A percentile compares a stretch with the other conserved stretches of the same genome.
Conservation (phyloP, 2,888 invertebrate species). For the Andrena bucephala region DNA sequence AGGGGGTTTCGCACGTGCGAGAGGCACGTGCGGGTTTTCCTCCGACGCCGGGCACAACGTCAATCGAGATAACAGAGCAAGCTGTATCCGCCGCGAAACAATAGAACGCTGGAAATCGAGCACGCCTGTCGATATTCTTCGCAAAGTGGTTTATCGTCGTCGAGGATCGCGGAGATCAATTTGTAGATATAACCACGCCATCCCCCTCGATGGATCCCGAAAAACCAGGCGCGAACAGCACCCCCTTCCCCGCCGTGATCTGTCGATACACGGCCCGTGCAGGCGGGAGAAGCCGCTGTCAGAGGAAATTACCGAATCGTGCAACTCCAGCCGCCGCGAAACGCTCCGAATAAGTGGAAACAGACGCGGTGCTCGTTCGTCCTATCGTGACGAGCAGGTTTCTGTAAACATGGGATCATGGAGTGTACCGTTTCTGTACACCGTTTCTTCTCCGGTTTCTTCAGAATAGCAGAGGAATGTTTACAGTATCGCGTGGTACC, state of each 20-base stretch:
- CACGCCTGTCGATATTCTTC: slow-evolving; percentile 48
- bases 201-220: neutral
- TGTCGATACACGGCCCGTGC: neutral
- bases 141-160: slow-evolving; percentile 55
- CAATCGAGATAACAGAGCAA: slow-evolving; percentile 38
- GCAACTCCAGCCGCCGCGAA: neutral
- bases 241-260: neutral
- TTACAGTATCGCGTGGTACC: too few relatives aligned
- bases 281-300: slow-evolving; percentile 8
- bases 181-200: slow-evolving; percentile 21
- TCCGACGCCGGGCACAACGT: slow-evolving; percentile 37
- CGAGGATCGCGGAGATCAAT: slow-evolving; percentile 46
- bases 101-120: slow-evolving; percentile 32
- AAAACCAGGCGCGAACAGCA: neutral
- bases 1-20: slow-evolving; percentile 40
- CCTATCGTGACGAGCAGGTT: too few relatives aligned
- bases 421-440: too few relatives aligned
- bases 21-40: slow-evolving; percentile 46
- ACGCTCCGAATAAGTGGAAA: slow-evolving; percentile 20
- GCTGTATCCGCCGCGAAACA: slow-evolving; percentile 35
- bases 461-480: too few relatives aligned
- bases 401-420: too few relatives aligned
- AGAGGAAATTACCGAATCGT: slow-evolving; percentile 23
- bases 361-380: neutral
- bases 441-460: too few relatives aligned